These are phyloP conservation scores for Andrena dorsata DNA, from an alignment of 2,888 invertebrate genomes.

Conservation along the genomic window DNA sequence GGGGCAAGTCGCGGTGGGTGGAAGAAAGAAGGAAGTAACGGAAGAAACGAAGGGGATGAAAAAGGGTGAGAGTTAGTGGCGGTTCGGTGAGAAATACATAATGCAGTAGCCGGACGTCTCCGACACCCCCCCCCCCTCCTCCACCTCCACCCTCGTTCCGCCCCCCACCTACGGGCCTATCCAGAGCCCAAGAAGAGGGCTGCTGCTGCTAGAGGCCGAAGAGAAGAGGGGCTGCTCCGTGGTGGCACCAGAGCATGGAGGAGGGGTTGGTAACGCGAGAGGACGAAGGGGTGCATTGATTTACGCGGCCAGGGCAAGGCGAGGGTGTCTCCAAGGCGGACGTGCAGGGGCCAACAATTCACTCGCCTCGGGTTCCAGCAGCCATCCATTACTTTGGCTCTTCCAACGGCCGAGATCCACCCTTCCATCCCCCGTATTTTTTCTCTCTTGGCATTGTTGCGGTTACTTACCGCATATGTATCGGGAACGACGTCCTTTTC, in stretches of 20 bases:
- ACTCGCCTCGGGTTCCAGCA: slow-evolving; percentile 82
- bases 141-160: slow-evolving; percentile 71
- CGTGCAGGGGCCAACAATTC: slow-evolving; percentile 84
- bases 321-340: slow-evolving; percentile 82
- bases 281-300: slow-evolving; percentile 82
- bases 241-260: slow-evolving; percentile 49
- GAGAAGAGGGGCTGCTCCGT: slow-evolving; percentile 48
- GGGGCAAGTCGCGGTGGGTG: slow-evolving; percentile 26
- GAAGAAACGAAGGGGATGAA: slow-evolving; percentile 65
- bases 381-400: slow-evolving; percentile 82
- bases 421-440: slow-evolving; percentile 21
- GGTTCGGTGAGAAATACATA: slow-evolving; percentile 83
- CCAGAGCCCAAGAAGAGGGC: slow-evolving; percentile 61
- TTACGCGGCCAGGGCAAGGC: slow-evolving; percentile 81
- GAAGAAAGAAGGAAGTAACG: slow-evolving; percentile 60
- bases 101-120: slow-evolving; percentile 85
- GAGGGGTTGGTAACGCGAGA: slow-evolving; percentile 65
- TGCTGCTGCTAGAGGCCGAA: slow-evolving; percentile 49
- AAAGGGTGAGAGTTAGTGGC: slow-evolving; percentile 75
- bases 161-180: slow-evolving; percentile 42
- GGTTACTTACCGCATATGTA: slow-evolving; percentile 80
- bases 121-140: slow-evolving; percentile 79
- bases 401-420: slow-evolving; percentile 54
- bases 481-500: slow-evolving; percentile 68
- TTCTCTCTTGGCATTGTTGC: slow-evolving; percentile 79